phyloP scores from a whole-genome alignment of 2,888 invertebrate genomes.

The Nasonia oneida region DNA sequence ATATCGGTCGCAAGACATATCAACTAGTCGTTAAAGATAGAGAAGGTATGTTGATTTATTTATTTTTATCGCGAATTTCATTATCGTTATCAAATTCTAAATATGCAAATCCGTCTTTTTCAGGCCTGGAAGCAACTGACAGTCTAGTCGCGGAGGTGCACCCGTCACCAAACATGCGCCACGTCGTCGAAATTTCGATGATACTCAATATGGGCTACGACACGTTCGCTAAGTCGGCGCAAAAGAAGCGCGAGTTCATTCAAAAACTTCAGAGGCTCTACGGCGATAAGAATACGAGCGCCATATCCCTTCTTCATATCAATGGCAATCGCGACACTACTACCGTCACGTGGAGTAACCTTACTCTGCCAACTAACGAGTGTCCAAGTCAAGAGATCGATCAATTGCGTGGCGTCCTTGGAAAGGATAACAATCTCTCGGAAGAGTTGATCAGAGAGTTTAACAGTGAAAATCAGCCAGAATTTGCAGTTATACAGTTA shows the following conservation, averaged over 20 bases:
- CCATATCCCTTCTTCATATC: constrained; percentile 88
- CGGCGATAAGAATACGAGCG: constrained; percentile 86
- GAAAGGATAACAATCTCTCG: constrained; percentile 83
- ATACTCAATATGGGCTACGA: constrained; percentile 86
- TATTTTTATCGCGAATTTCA: neutral
- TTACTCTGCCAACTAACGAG: constrained; percentile 85
- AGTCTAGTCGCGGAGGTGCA: constrained; percentile 88
- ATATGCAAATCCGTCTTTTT: neutral
- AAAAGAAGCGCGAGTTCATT: constrained; percentile 88
- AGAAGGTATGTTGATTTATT: constrained; percentile 65
- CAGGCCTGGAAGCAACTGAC: constrained; percentile 85
- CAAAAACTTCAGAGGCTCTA: constrained; percentile 90
- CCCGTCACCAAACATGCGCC: constrained; percentile 83
- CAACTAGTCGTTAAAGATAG: constrained; percentile 83
- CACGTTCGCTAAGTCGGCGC: constrained; percentile 85
- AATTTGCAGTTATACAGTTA: constrained; percentile 84
- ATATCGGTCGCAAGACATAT: constrained; percentile 88
- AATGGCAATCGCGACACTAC: constrained; percentile 81
- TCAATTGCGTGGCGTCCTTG: constrained; percentile 85
- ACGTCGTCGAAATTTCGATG: constrained; percentile 90
- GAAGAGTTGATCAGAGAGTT: constrained; percentile 65
- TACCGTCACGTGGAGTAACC: constrained; percentile 90
- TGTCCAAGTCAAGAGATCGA: constrained; percentile 91
- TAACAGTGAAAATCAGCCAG: constrained; percentile 78
- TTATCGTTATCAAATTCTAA: neutral